Evolutionary conservation across 2,888 invertebrate genomes (phyloP), one percentile per base, ranked within the genome.

Genomic region (Spodoptera littoralis): DNA sequence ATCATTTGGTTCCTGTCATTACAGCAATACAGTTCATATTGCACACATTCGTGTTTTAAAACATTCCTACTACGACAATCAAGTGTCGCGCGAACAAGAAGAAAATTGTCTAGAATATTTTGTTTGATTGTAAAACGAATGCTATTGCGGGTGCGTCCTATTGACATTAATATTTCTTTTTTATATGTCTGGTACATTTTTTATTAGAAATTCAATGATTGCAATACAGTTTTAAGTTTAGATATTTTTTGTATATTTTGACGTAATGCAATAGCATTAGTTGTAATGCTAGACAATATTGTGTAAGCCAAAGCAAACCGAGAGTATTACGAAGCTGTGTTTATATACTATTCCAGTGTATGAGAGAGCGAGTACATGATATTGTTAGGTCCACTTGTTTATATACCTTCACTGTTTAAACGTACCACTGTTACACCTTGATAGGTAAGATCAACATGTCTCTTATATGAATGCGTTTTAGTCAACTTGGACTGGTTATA

Each of bases 321-420:
- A 88, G 85, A 91, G 92, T 92, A 92, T 92, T 91, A 91, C 79
- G 79, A 81, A 77, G 83, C 85, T 89, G 87, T 89, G 85, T 86
- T 75, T 65, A 67, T 70, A 76, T 69, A 74, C 72, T 72, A 85
- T 87, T 86, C 81, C 82, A 83, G 79, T 79, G 58, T 65, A 53
- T 43, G 58, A 62, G 76, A 78, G 68, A 36, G 58, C 27, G 42
- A 63, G 63, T 52, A 60, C 53, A 62, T 60, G 49, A 64, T 75
- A 65, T 64, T 65, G 65, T 65, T 67, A 66, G 56, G 65, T 69
- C 62, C 54, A 72, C 61, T 65, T 72, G 66, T 64, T 66, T 52
- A 51, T 53, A 60, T 65, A 4, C 27, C 36, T 36, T 36, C 65
- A 65, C 58, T 67, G 60, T 65, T 65, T 18, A 18, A 18, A 54